Evolutionary conservation across 2,888 invertebrate species (phyloP).

Genomic region (Creontiades dilutus): DNA sequence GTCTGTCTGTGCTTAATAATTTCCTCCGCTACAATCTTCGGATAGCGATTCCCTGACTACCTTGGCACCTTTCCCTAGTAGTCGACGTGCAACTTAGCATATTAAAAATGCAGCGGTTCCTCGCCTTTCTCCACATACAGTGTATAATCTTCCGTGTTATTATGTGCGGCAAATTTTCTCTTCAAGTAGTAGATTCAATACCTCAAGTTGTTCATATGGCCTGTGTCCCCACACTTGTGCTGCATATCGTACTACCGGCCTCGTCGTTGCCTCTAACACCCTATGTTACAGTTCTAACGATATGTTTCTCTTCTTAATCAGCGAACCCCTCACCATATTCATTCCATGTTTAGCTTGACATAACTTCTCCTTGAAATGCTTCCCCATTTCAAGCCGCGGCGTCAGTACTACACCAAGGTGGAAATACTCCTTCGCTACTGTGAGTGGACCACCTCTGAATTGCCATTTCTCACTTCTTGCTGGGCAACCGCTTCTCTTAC

Average conservation of each 20-base stretch:
- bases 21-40: no score
- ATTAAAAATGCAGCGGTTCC: constrained; percentile 44
- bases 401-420: constrained; percentile 57
- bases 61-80: no score
- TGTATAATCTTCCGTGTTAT: constrained; percentile 54
- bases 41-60: no score
- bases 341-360: constrained; percentile 1
- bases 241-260: constrained; percentile 54
- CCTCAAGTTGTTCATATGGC: constrained; percentile 44
- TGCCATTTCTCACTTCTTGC: constrained; percentile 47
- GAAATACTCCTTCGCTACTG: background rate
- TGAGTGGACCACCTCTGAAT: no score
- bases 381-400: background rate
- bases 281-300: background rate
- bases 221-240: constrained; percentile 61
- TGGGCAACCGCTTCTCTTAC: constrained; percentile 1
- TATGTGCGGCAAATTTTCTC: constrained; percentile 26
- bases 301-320: constrained; percentile 14
- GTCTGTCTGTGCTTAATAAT: no score
- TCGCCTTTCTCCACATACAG: constrained; percentile 45
- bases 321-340: background rate
- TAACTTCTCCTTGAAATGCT: constrained; percentile 23
- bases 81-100: no score
- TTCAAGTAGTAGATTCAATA: constrained; percentile 49
- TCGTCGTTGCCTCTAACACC: constrained; percentile 32